These are phyloP conservation scores for Zaprionus taronus DNA, from an alignment of 1,140 invertebrate genomes.

Conservation along the genomic window DNA sequence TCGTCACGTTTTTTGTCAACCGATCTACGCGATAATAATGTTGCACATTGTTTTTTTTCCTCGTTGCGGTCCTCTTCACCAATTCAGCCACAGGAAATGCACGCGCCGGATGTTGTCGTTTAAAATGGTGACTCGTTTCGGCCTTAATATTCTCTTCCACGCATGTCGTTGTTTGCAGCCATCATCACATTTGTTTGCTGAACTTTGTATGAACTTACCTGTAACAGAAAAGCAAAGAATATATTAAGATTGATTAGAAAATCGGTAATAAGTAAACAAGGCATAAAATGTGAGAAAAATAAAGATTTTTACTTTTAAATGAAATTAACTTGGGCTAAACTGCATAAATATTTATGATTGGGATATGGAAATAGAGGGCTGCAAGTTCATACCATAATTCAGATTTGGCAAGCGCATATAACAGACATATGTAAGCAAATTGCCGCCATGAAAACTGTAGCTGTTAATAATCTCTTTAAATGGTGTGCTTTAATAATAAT, in stretches of 20 bases:
- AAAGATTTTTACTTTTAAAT: too few relatives aligned
- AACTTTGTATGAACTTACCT: slow-evolving; percentile 72
- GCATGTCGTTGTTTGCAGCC: slow-evolving; percentile 15
- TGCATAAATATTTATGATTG: too few relatives aligned
- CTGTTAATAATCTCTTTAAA: too few relatives aligned
- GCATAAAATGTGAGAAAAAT: slow-evolving; percentile 6
- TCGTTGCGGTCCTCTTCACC: slow-evolving; percentile 11
- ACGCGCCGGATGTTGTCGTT: slow-evolving; percentile 64
- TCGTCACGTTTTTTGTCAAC: slow-evolving; percentile 46
- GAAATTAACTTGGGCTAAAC: too few relatives aligned
- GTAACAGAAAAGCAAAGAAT: slow-evolving; percentile 56
- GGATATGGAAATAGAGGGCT: too few relatives aligned
- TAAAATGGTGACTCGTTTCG: slow-evolving; percentile 58
- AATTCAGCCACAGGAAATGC: slow-evolving; percentile 64
- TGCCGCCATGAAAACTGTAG: too few relatives aligned
- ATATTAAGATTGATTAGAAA: slow-evolving; percentile 64
- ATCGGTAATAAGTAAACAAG: neutral
- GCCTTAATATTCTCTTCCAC: slow-evolving; percentile 37
- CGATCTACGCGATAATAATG: slow-evolving; percentile 68
- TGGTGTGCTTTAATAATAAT: neutral
- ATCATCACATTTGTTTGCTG: slow-evolving; percentile 32
- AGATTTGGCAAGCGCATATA: too few relatives aligned
- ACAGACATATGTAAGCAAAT: too few relatives aligned
- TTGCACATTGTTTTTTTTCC: slow-evolving; percentile 53
- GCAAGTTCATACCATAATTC: too few relatives aligned